Conservation (phyloP, 2,113 vertebrate species). For the Psilopsiagon aymara region DNA sequence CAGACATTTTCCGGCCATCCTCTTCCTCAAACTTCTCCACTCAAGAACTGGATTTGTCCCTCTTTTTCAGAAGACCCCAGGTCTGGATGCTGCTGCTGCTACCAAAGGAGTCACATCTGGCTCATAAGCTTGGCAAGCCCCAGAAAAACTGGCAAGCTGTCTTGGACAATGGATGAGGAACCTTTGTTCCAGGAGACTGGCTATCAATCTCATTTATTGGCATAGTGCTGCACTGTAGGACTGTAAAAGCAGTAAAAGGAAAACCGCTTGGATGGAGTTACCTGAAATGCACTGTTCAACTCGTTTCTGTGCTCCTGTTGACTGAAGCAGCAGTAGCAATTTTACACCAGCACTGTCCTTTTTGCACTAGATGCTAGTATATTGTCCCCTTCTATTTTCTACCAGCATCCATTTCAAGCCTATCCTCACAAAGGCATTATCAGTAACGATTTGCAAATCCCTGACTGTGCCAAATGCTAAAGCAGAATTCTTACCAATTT, state of each 20-base stretch:
- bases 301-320: neutral
- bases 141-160: neutral
- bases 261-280: neutral
- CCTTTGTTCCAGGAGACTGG: neutral
- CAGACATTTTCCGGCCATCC: neutral
- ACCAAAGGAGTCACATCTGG: neutral
- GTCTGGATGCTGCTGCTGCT: neutral
- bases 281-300: neutral
- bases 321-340: neutral
- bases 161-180: neutral
- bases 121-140: neutral
- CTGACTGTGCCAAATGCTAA: neutral
- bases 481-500: neutral
- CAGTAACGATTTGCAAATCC: neutral
- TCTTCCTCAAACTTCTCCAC: neutral
- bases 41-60: accelerated
- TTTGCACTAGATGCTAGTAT: neutral
- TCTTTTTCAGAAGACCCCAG: neutral
- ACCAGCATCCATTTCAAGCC: neutral
- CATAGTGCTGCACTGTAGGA: neutral
- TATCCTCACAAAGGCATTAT: neutral
- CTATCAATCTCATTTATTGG: neutral
- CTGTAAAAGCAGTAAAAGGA: neutral
- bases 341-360: neutral
- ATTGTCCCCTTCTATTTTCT: neutral